Percentiles rank a stretch among this genome's conserved stretches.
These are phyloP conservation scores for Apotomis capreana DNA, from an alignment of 2,888 invertebrate species.

Conservation along the genomic window DNA sequence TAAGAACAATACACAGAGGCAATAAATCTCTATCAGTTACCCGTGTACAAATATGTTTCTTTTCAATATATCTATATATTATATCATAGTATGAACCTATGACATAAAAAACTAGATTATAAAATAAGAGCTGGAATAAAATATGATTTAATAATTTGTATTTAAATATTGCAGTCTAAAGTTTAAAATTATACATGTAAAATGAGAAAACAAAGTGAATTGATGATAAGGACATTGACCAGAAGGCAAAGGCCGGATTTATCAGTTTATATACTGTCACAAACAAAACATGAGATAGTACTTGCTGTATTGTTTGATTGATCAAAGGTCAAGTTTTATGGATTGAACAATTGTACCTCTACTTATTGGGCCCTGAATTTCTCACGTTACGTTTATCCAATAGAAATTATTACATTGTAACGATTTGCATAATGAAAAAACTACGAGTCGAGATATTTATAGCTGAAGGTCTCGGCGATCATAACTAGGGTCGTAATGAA, in stretches of 20 bases:
- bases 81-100: too few relatives aligned
- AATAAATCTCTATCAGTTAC: neutral
- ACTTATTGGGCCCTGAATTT: constrained; percentile 11
- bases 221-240: constrained; percentile 42
- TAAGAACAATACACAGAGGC: neutral
- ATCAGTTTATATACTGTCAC: constrained; percentile 25
- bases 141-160: neutral
- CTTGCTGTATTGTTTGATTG: constrained; percentile 42
- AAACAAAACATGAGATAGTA: constrained; percentile 40
- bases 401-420: constrained; percentile 7
- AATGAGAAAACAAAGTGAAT: constrained; percentile 30
- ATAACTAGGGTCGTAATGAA: constrained; percentile 55
- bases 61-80: too few relatives aligned
- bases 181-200: too few relatives aligned
- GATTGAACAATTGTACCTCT: neutral
- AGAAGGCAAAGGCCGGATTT: constrained; percentile 13
- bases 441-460: constrained; percentile 65
- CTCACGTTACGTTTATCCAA: neutral
- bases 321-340: constrained; percentile 49
- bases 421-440: constrained; percentile 37
- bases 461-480: constrained; percentile 77
- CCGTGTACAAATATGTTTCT: too few relatives aligned
- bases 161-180: neutral
- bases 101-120: too few relatives aligned
- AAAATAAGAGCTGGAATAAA: neutral